A percentile compares a stretch with the other conserved stretches of the same genome.
Conservation (phyloP, 64 coral and sea anemone species). For the Montipora sp. region DNA sequence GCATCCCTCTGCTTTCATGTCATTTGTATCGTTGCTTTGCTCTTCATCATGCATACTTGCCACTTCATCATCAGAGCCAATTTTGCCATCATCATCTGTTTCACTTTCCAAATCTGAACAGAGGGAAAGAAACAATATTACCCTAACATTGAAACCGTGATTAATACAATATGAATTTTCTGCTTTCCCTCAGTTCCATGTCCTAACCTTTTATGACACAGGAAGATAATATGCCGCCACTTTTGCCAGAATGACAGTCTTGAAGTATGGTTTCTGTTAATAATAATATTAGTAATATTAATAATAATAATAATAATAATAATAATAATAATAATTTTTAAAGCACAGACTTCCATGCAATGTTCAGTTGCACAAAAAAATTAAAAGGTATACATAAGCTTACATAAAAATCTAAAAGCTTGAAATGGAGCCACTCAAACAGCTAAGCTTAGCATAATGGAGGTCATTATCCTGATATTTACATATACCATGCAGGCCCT, state of each 20-base stretch:
- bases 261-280: conserved; percentile 4
- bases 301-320: background rate
- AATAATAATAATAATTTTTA: conserved; percentile 15
- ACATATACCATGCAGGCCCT: background rate
- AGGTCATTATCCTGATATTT: conserved; percentile 10
- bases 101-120: conserved; percentile 13
- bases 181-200: background rate
- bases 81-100: conserved; percentile 18
- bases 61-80: conserved; percentile 21
- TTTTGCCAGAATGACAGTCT: conserved; percentile 25
- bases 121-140: background rate
- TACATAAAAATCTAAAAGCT: conserved; percentile 27
- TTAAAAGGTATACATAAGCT: conserved; percentile 1
- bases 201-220: conserved; percentile 20
- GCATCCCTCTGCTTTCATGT: conserved; percentile 6
- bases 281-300: background rate
- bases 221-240: conserved; percentile 4
- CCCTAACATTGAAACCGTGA: background rate
- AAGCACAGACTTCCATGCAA: conserved; percentile 16
- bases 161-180: conserved; percentile 4
- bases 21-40: conserved; percentile 33
- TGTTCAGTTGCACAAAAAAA: conserved; percentile 13
- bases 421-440: background rate
- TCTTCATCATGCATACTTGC: conserved; percentile 18
- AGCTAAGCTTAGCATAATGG: background rate